Percentiles rank a stretch among this genome's conserved stretches.
These are phyloP conservation scores for Cheilinus undulatus DNA, from an alignment of 2,113 vertebrate genomes.

Conservation along the genomic window DNA sequence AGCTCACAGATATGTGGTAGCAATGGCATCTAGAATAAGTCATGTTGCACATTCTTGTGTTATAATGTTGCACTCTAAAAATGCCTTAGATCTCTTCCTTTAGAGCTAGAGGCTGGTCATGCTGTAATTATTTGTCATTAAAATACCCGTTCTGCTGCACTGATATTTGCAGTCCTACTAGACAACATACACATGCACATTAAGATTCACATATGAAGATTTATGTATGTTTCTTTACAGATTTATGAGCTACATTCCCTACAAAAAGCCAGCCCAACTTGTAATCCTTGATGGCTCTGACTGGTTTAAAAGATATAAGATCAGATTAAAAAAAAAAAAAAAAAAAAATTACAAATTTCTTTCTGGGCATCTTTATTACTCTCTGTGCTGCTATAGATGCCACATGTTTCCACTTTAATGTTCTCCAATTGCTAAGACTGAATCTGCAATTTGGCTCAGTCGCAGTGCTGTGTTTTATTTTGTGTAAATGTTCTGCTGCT, in stretches of 20 bases:
- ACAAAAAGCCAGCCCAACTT: slow-evolving; percentile 15
- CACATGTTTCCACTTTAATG: slow-evolving; percentile 30
- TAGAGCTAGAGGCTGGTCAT: background rate
- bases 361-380: slow-evolving; percentile 4
- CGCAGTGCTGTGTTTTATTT: slow-evolving; percentile 16
- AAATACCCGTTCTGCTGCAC: slow-evolving; percentile 4
- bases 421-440: background rate
- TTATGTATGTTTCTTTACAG: slow-evolving; percentile 12
- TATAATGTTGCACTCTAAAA: background rate
- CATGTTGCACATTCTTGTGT: background rate
- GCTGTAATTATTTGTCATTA: background rate
- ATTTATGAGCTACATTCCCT: slow-evolving; percentile 13
- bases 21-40: background rate
- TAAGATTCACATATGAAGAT: slow-evolving; percentile 1
- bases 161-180: slow-evolving; percentile 3
- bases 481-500: slow-evolving; percentile 28
- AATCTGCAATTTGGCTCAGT: slow-evolving; percentile 32
- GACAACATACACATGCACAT: slow-evolving; percentile 1
- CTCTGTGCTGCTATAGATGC: background rate
- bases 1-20: background rate
- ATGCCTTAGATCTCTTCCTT: background rate
- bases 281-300: background rate
- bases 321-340: slow-evolving; percentile 26
- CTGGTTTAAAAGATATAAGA: slow-evolving; percentile 15
- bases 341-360: slow-evolving; percentile 38